Evolutionary conservation across 2,797 vertebrate genomes (phyloP), one percentile per base, ranked within the genome.

Genomic region (Cyclopterus lumpus): DNA sequence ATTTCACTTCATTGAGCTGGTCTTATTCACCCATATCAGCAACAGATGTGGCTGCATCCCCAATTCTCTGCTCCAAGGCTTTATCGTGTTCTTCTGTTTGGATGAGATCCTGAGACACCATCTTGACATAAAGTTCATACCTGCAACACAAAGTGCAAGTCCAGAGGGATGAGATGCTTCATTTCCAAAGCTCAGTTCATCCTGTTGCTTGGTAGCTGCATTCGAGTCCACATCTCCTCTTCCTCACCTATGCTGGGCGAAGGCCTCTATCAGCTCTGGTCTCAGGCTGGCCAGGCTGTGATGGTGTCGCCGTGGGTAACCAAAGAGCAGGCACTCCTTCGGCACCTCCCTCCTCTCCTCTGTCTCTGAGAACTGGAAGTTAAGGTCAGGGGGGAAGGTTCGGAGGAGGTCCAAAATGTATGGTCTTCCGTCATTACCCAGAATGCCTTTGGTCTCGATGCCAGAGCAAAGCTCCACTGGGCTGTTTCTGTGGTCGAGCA

Each of bases 341-440:
- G 96, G 96, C 82, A 96, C 94, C 51, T 94, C 96, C 5, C 4
- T 20, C 0, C 1, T 71, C 14, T 92, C 95, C 16, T 95, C 93
- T 4, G 12, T 61, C 42, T 72, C 81, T 26, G 96, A 88, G 0
- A 96, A 94, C 80, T 97, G 92, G 84, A 98, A 98, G 90, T 98
- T 99, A 20, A 97, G 95, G 80, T 99, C 98, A 0, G 96, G 96
- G 0, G 98, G 98, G 81, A 97, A 98, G 59, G 97, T 97, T 30
- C 96, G 95, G 26, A 98, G 93, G 74, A 99, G 93, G 90, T 99
- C 97, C 49, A 99, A 89, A 88, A 99, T 96, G 89, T 99, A 99
- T 77, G 95, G 93, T 34, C 97, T 96, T 6, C 97, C 96, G 0
- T 99, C 97, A 0, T 98, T 99, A 83, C 98, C 98, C 20, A 98